phyloP scores from a whole-genome alignment of 2,797 vertebrate genomes.

The Pogoniulus pusillus region DNA sequence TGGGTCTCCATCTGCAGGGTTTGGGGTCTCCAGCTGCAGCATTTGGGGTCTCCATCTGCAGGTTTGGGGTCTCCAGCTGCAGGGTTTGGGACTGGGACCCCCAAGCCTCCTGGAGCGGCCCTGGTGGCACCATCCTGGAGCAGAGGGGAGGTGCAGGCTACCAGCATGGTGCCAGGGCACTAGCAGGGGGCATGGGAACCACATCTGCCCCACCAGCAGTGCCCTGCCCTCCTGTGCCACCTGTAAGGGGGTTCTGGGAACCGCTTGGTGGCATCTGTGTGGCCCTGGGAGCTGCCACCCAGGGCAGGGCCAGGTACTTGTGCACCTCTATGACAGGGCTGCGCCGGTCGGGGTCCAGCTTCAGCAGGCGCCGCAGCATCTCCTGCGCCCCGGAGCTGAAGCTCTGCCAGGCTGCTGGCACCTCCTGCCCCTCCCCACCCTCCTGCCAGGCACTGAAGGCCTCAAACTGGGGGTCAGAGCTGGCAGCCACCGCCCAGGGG shows the following conservation, averaged over 20 bases:
- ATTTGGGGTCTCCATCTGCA: not conserved
- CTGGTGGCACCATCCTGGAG: rapidly evolving
- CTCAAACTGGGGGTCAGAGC: conserved; percentile 80
- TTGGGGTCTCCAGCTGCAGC: too few species aligned
- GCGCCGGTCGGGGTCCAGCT: conserved; percentile 81
- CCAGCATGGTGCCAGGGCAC: not conserved
- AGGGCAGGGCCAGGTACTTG: conserved; percentile 73
- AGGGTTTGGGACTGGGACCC: not conserved
- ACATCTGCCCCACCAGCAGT: not conserved
- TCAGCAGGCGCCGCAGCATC: conserved; percentile 85
- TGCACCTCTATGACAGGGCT: conserved; percentile 78
- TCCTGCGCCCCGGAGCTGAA: conserved; percentile 80
- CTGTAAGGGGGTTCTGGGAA: not conserved
- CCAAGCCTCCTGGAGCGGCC: rapidly evolving
- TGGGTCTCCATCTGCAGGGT: too few species aligned
- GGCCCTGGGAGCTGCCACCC: conserved; percentile 25
- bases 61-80: rapidly evolving
- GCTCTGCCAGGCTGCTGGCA: conserved; percentile 77
- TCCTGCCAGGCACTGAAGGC: conserved; percentile 75
- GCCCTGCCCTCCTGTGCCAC: rapidly evolving
- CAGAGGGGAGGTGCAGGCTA: not conserved
- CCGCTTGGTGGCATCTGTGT: rapidly evolving
- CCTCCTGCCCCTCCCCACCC: conserved; percentile 39
- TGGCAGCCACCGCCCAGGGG: conserved; percentile 87
- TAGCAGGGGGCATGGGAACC: not conserved